Conservation (phyloP, 2,113 vertebrate genomes). For the Uropsilus gracilis region DNA sequence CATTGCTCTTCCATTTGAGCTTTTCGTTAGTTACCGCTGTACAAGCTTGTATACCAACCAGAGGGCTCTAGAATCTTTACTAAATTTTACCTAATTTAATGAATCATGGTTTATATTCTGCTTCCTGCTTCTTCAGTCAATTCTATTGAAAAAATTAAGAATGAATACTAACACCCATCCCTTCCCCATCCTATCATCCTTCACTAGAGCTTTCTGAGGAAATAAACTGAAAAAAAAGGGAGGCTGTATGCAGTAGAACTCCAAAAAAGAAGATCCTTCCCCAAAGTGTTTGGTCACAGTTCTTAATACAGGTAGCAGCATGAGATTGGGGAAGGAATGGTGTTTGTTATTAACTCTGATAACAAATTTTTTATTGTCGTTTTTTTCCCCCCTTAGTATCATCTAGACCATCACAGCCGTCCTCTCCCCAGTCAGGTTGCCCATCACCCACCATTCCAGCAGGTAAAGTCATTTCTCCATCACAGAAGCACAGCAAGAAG, state of each 20-base stretch:
- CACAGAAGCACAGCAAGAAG: constrained; percentile 99
- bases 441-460: constrained; percentile 92
- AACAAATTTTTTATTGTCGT: background rate
- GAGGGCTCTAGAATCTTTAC: background rate
- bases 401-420: constrained; percentile 93
- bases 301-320: constrained; percentile 72
- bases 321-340: constrained; percentile 54
- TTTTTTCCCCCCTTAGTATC: constrained; percentile 87
- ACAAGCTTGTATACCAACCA: background rate
- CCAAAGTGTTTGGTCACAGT: constrained; percentile 68
- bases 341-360: constrained; percentile 35
- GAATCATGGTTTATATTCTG: constrained; percentile 37
- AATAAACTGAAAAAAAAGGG: constrained; percentile 53
- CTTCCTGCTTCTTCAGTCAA: constrained; percentile 37
- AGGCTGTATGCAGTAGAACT: constrained; percentile 50
- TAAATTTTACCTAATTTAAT: constrained; percentile 41
- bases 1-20: background rate
- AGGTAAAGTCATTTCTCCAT: constrained; percentile 95
- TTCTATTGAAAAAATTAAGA: constrained; percentile 55
- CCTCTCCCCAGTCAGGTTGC: constrained; percentile 94
- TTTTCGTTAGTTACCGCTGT: background rate
- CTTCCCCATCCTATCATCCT: constrained; percentile 65
- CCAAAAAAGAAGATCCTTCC: constrained; percentile 36
- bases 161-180: constrained; percentile 58
- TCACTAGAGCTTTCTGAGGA: constrained; percentile 66